Evolutionary conservation across 2,113 vertebrate genomes (phyloP), one percentile per base, ranked within the genome.

Genomic region (Gorsachius goisagi): DNA sequence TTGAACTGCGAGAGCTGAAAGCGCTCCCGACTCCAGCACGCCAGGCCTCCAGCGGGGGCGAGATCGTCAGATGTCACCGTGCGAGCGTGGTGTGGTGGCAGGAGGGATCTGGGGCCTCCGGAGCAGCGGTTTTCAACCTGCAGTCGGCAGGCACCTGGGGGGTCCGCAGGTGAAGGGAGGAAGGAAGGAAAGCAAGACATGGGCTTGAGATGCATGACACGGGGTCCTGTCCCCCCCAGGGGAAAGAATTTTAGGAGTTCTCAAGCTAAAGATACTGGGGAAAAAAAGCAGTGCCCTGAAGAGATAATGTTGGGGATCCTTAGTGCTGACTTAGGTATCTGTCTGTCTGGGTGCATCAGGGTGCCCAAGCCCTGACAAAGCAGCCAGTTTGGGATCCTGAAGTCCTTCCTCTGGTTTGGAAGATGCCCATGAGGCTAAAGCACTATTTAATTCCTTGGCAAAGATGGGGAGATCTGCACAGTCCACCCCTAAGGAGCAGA

Each of bases 1-100:
- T 77, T 90, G 90, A 97, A 88, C 85, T 90, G 93, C 12, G 4
- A 24, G 94, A 96, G 93, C 96, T 97, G 93, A 92, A 95, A 97
- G 95, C 21, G 1, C 76, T 92, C 80, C 92, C 6, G 64, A 26
- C 85, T 90, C 69, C 74, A 9, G 90, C 84, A 80, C 44, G 69
- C 56, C 87, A 22, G 87, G 91, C 81, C 95, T 83, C 96, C 91
- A 75, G 83, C 86, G 9, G 90, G 85, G 93, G 58, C 6, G 26
- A 68, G 35, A 73, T 39, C 94, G 6, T 93, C 93, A 92, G 97
- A 93, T 92, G 96, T 95, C 96, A 83, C 90, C 28, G 15, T 64
- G 82, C 1, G 12, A 68, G 82, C 52, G 2, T 77, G 62, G 93
- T 3, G 6, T 1, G 5, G 59, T 45, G 85, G 37, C 89, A 60